Evolutionary conservation across 2,797 vertebrate genomes (phyloP).

Genomic region (Clamator glandarius): DNA sequence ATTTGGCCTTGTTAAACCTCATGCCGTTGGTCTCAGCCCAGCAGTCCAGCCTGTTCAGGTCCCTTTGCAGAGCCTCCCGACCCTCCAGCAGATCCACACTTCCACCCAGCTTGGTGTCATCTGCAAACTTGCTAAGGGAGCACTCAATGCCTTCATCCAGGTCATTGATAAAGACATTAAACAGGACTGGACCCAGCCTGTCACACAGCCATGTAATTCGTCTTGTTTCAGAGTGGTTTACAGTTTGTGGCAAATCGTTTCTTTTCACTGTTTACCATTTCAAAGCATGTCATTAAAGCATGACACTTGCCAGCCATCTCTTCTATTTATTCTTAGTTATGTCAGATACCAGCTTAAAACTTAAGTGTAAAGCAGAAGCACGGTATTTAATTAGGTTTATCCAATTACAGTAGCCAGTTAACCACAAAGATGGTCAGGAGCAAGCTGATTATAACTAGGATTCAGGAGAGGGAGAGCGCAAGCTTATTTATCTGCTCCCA

Average conservation of each 20-base stretch:
- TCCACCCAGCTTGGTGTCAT: no score
- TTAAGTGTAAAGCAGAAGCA: neutral
- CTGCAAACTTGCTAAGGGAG: no score
- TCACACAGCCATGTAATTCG: neutral
- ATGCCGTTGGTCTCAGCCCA: no score
- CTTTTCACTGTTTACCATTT: neutral
- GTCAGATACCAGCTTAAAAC: conserved; percentile 14
- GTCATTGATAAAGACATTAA: no score
- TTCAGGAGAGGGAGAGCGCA: neutral
- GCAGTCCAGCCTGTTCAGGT: no score
- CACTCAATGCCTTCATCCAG: no score
- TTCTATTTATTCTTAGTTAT: neutral
- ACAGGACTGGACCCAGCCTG: no score
- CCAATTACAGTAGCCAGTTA: conserved; percentile 32
- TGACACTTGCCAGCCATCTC: neutral
- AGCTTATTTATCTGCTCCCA: conserved; percentile 33
- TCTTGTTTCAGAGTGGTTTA: neutral
- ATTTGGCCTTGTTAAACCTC: no score
- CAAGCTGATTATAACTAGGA: conserved; percentile 44
- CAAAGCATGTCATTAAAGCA: neutral
- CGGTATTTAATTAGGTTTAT: conserved; percentile 28
- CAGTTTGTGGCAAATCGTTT: neutral
- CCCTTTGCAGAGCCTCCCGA: no score
- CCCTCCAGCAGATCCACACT: no score
- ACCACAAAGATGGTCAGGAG: conserved; percentile 1